phyloP scores from a whole-genome alignment of 2,888 invertebrate genomes.

The Zele albiditarsus region DNA sequence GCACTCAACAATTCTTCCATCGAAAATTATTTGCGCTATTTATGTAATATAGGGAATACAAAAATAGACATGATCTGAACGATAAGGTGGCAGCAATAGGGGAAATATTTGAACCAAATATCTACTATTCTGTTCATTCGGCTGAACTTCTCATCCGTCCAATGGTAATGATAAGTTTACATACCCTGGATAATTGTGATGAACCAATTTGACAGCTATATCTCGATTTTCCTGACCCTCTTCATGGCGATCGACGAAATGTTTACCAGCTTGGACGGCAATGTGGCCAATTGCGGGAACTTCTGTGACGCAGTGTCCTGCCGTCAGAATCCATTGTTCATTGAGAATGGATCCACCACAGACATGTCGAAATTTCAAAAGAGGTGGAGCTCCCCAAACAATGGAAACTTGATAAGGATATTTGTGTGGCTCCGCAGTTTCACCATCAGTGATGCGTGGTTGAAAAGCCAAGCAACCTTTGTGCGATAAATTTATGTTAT shows the following conservation, averaged over 20 bases:
- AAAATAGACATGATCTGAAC: too few relatives aligned
- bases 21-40: too few relatives aligned
- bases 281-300: slow-evolving; percentile 61
- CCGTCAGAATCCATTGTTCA: slow-evolving; percentile 71
- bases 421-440: slow-evolving; percentile 66
- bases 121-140: too few relatives aligned
- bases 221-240: slow-evolving; percentile 64
- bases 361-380: slow-evolving; percentile 63
- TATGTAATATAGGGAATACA: too few relatives aligned
- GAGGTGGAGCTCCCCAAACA: slow-evolving; percentile 60
- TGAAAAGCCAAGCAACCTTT: slow-evolving; percentile 44
- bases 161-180: slow-evolving; percentile 10
- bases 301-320: slow-evolving; percentile 69
- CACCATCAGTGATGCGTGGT: slow-evolving; percentile 58
- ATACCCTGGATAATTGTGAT: slow-evolving; percentile 65
- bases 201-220: slow-evolving; percentile 64
- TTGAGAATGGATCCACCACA: slow-evolving; percentile 73
- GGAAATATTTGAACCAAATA: too few relatives aligned
- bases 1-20: too few relatives aligned
- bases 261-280: slow-evolving; percentile 75
- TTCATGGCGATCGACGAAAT: slow-evolving; percentile 69
- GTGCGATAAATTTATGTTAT: not conserved
- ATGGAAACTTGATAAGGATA: slow-evolving; percentile 73
- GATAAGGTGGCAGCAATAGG: too few relatives aligned
- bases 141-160: too few relatives aligned